A percentile compares a stretch with the other conserved stretches of the same genome.
Evolutionary conservation across 2,888 invertebrate genomes (phyloP).

Genomic region (Agrotis clavis): DNA sequence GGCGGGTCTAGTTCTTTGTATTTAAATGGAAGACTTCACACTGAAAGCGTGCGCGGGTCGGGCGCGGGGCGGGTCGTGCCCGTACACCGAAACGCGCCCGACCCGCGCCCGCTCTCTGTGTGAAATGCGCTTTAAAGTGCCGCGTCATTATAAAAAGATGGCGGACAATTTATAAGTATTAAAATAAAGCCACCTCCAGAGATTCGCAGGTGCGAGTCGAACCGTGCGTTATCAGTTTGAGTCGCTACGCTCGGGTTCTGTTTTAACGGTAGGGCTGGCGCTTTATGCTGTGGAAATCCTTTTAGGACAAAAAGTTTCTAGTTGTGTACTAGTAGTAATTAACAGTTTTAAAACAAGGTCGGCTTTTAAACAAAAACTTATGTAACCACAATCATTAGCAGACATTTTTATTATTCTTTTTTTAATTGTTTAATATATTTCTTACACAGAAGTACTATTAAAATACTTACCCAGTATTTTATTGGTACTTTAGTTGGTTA

Average conservation of each 20-base stretch:
- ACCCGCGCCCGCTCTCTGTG: too few relatives aligned
- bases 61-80: too few relatives aligned
- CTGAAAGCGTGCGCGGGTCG: too few relatives aligned
- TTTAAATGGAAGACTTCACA: too few relatives aligned
- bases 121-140: too few relatives aligned
- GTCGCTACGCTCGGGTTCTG: conserved; percentile 62
- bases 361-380: too few relatives aligned
- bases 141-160: conserved; percentile 57
- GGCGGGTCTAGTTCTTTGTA: too few relatives aligned
- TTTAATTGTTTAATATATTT: background rate
- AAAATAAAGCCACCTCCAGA: conserved; percentile 66
- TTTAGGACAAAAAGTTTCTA: conserved; percentile 30
- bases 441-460: too few relatives aligned
- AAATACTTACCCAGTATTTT: too few relatives aligned
- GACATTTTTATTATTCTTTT: background rate
- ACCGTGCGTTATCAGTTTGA: conserved; percentile 79
- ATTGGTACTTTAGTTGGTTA: too few relatives aligned
- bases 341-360: conserved; percentile 11
- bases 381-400: too few relatives aligned
- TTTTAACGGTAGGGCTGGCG: conserved; percentile 58
- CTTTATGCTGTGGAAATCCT: conserved; percentile 9
- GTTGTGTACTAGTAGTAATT: background rate
- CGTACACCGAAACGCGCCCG: too few relatives aligned
- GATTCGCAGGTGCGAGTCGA: conserved; percentile 64
- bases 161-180: conserved; percentile 57